Conservation (phyloP, 2,797 vertebrate genomes). For the Bradypodion ventrale region DNA sequence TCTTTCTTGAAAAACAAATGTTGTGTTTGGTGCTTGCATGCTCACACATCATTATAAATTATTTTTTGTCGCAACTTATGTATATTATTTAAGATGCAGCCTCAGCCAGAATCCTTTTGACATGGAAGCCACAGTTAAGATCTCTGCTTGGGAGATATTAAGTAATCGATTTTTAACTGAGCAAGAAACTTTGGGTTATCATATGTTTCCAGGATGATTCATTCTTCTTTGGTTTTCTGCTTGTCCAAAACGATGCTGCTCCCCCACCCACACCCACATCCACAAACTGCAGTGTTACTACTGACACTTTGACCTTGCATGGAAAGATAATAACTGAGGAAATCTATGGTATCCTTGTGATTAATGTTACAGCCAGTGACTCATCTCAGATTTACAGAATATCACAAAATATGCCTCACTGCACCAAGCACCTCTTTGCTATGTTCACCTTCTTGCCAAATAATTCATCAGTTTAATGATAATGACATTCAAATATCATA, state of each 20-base stretch:
- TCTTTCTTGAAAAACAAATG: background rate
- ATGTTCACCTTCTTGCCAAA: conserved; percentile 76
- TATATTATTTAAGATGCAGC: conserved; percentile 38
- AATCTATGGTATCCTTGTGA: conserved; percentile 70
- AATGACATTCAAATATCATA: conserved; percentile 93
- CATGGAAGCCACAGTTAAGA: conserved; percentile 52
- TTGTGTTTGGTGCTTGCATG: background rate
- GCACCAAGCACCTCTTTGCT: conserved; percentile 60
- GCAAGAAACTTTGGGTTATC: conserved; percentile 59
- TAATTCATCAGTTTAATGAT: conserved; percentile 92
- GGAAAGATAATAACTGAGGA: conserved; percentile 70
- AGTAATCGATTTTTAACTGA: conserved; percentile 63
- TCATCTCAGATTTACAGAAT: conserved; percentile 67
- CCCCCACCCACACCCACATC: conserved; percentile 23
- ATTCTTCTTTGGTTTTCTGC: conserved; percentile 63
- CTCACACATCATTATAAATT: background rate
- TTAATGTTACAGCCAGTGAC: conserved; percentile 70
- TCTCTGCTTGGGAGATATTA: conserved; percentile 52
- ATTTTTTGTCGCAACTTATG: background rate
- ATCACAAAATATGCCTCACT: conserved; percentile 68
- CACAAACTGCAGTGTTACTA: conserved; percentile 45
- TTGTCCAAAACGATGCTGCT: background rate
- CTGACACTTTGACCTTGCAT: conserved; percentile 74
- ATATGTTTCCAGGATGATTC: conserved; percentile 59
- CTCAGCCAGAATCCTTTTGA: conserved; percentile 45